These are phyloP conservation scores for Cynopterus brachyotis DNA, from an alignment of 2,113 vertebrate genomes.

Conservation along the genomic window DNA sequence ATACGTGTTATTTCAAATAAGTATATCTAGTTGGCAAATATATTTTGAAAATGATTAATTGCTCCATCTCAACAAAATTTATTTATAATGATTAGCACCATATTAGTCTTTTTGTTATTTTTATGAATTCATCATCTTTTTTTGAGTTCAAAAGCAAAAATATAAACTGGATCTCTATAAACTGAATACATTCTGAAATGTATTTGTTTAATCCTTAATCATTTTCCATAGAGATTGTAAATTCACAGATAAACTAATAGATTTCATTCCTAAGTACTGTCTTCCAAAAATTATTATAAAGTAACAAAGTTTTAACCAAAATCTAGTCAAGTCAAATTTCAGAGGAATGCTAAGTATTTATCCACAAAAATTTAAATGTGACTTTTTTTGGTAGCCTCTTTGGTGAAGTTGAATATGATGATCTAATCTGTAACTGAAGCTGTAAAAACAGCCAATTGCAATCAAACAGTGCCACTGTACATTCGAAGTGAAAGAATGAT, in stretches of 20 bases:
- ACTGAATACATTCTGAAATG: not conserved
- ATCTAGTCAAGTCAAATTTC: not conserved
- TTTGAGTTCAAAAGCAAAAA: not conserved
- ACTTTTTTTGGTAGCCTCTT: not conserved
- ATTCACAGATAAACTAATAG: not conserved
- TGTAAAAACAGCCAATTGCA: not conserved
- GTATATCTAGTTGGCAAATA: not conserved
- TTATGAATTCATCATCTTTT: not conserved
- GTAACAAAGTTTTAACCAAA: not conserved
- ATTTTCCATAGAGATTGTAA: not conserved
- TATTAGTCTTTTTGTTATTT: not conserved
- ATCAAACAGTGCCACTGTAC: not conserved
- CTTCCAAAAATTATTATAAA: not conserved
- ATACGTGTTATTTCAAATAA: not conserved
- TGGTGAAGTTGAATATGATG: not conserved
- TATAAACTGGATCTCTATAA: not conserved
- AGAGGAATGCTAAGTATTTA: not conserved
- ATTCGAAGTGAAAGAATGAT: not conserved
- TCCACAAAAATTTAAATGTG: not conserved
- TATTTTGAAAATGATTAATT: not conserved
- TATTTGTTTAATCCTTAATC: not conserved
- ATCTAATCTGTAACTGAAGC: constrained; percentile 7
- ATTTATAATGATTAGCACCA: not conserved
- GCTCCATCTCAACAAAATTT: not conserved
- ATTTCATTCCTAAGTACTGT: not conserved